phyloP scores from a whole-genome alignment of 2,113 vertebrate genomes.

The Aspiorhynchus laticeps region DNA sequence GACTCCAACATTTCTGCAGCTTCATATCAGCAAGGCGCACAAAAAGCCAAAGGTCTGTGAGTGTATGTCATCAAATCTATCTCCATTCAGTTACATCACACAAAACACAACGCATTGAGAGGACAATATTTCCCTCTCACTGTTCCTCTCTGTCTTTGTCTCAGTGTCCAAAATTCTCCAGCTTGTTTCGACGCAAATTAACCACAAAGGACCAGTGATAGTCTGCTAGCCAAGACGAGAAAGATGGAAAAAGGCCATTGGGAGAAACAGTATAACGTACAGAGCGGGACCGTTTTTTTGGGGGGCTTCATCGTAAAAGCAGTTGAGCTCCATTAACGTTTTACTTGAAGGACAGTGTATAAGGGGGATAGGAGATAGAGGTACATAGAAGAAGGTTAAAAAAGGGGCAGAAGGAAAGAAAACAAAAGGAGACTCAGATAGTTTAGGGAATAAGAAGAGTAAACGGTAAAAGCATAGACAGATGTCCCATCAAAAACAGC shows the following conservation, averaged over 20 bases:
- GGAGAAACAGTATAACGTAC: constrained; percentile 18
- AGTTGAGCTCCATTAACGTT: constrained; percentile 7
- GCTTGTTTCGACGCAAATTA: constrained; percentile 26
- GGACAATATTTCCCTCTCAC: background rate
- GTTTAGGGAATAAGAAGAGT: background rate
- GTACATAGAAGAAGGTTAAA: constrained; percentile 31
- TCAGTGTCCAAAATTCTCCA: background rate
- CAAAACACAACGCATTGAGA: background rate
- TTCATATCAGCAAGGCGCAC: background rate
- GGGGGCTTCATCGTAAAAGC: background rate
- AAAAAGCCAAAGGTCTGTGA: background rate
- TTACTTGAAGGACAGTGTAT: constrained; percentile 44
- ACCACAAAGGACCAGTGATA: constrained; percentile 33
- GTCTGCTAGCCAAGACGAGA: constrained; percentile 45
- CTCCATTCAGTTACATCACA: background rate
- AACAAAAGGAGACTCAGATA: constrained; percentile 3
- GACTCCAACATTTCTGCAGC: background rate
- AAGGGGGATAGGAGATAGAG: constrained; percentile 43
- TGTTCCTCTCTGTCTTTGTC: background rate
- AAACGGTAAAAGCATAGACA: constrained; percentile 24
- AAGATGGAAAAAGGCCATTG: constrained; percentile 9
- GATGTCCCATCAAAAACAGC: constrained; percentile 30
- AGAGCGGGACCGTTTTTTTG: background rate
- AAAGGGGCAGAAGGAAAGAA: background rate
- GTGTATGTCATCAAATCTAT: background rate